Evolutionary conservation across 2,797 vertebrate genomes (phyloP).

Genomic region (Notamacropus eugenii): DNA sequence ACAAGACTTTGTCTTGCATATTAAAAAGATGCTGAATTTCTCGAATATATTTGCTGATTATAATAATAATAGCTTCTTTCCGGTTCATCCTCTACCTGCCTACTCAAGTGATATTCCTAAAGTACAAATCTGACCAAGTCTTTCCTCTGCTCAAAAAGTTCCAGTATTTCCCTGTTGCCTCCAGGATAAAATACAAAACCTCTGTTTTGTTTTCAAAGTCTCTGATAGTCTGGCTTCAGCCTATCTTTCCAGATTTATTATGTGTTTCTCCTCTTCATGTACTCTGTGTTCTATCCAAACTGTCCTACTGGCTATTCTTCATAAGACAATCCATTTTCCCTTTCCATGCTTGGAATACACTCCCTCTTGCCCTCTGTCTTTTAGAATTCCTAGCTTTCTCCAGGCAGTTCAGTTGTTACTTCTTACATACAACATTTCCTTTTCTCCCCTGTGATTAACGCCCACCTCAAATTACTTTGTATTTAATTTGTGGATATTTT

Average conservation of each 20-base stretch:
- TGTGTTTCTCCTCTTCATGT: background rate
- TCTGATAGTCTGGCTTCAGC: background rate
- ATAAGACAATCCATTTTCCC: background rate
- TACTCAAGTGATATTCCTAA: background rate
- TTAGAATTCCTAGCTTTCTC: background rate
- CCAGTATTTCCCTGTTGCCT: background rate
- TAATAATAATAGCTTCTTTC: background rate
- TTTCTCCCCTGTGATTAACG: background rate
- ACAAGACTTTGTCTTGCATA: background rate
- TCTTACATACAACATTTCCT: background rate
- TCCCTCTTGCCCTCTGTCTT: background rate
- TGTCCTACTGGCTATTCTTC: background rate
- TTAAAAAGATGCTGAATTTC: background rate
- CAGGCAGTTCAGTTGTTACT: background rate
- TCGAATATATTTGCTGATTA: background rate
- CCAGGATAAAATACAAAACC: background rate
- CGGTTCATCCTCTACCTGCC: background rate
- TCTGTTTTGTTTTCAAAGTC: background rate
- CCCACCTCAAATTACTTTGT: background rate
- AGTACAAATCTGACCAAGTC: background rate
- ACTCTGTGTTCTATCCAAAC: background rate
- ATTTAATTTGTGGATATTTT: background rate
- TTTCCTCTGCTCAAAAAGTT: background rate
- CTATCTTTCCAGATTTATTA: background rate
- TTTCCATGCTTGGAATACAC: background rate